A percentile compares a stretch with the other conserved stretches of the same genome.
phyloP scores from a whole-genome alignment of 2,113 vertebrate species.

The Dasyornis broadbenti region DNA sequence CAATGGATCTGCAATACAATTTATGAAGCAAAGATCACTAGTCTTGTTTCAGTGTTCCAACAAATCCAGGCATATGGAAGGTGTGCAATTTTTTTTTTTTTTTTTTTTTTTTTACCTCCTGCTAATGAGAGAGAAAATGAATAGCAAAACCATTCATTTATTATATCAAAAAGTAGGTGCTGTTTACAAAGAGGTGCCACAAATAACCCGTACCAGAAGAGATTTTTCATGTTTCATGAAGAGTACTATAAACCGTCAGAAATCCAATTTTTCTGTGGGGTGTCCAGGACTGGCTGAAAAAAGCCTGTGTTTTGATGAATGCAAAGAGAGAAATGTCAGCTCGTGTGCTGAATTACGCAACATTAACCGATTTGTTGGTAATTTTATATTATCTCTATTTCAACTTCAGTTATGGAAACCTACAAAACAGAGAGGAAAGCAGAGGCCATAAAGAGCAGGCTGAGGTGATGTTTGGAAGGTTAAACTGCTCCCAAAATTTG shows the following conservation, averaged over 20 bases:
- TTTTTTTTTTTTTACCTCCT: background rate
- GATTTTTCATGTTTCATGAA: background rate
- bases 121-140: background rate
- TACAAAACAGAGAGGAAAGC: background rate
- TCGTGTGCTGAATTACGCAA: background rate
- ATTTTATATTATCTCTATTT: background rate
- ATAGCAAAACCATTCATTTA: background rate
- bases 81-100: background rate
- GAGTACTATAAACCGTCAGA: background rate
- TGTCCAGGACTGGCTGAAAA: background rate
- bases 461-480: background rate
- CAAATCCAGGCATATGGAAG: rapidly evolving
- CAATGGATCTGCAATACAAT: background rate
- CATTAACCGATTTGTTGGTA: background rate
- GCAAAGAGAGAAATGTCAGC: background rate
- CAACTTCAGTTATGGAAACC: background rate
- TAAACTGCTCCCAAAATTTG: background rate
- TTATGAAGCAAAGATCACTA: background rate
- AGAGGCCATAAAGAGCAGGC: background rate
- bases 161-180: background rate
- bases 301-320: background rate
- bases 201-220: background rate
- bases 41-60: background rate
- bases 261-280: background rate
- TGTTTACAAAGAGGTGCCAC: background rate